Evolutionary conservation across 2,797 vertebrate genomes (phyloP), one percentile per base, ranked within the genome.

Genomic region (Syngnathus acus): DNA sequence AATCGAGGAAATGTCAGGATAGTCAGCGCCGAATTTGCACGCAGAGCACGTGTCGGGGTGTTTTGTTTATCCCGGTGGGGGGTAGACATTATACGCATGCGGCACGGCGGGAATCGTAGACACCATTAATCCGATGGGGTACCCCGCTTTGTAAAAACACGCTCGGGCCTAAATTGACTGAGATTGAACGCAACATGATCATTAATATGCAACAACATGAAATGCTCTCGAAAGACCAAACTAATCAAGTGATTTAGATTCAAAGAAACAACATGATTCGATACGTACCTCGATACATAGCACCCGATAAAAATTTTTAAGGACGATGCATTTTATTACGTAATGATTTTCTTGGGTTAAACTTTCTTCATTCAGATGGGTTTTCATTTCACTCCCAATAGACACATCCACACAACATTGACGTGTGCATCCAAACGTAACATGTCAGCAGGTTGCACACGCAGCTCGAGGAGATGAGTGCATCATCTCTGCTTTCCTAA

Each of bases 1-100:
- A 91, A 76, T 92, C 88, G 90, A 62, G 70, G 72, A 72, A 65
- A 64, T 62, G 40, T 53, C 19, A 38, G 32, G 19, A 23, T 62
- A 62, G 45, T 45, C 40, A 32, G 19, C 19, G 3, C n/a, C 6
- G 57, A 38, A 37, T 10, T 40, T 59, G 37, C 57, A 62, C n/a
- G 39, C 39, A 14, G 39, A 11, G 40, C 13, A 62, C 60, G 21
- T 45, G 60, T 23, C 13, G 59, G 14, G 32, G 32, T 57, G 26
- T 57, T 57, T 57, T 78, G 78, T 81, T 84, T 83, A 79, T 79
- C 19, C 48, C 11, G 19, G 16, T 13, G 62, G 61, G 61, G 8
- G 42, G 42, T 43, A 47, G 14, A 47, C 6, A 16, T 11, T 43
- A 43, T 5, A 42, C 68, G 39, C 74, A 68, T 75, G 77, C 80